phyloP scores from a whole-genome alignment of 2,797 vertebrate species.

The Clamator glandarius region DNA sequence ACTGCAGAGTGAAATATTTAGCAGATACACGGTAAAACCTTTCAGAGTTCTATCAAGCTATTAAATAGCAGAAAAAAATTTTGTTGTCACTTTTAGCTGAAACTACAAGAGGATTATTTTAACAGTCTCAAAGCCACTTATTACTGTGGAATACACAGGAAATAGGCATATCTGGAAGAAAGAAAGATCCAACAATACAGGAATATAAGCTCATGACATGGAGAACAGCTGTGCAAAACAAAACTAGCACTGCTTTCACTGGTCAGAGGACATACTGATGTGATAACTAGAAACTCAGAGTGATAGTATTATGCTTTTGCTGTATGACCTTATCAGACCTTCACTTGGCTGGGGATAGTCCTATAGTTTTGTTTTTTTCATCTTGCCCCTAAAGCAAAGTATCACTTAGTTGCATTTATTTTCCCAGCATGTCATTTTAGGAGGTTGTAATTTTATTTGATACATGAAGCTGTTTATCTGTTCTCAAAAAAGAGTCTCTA shows the following conservation, averaged over 20 bases:
- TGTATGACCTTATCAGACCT: conserved; percentile 51
- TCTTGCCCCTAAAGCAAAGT: conserved; percentile 37
- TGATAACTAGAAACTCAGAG: conserved; percentile 19
- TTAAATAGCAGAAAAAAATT: background rate
- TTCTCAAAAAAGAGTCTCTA: background rate
- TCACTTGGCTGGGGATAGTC: conserved; percentile 1
- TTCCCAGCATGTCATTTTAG: conserved; percentile 42
- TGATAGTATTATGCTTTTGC: conserved; percentile 38
- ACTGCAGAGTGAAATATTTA: background rate
- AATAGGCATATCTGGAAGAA: background rate
- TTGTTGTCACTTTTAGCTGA: background rate
- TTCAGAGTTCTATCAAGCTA: background rate
- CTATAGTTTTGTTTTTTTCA: conserved; percentile 29
- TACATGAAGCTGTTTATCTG: background rate
- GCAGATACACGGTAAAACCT: background rate
- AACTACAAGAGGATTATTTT: conserved; percentile 11
- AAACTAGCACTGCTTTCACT: conserved; percentile 38
- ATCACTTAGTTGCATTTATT: conserved; percentile 36
- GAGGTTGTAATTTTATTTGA: conserved; percentile 48
- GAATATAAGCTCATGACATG: conserved; percentile 13
- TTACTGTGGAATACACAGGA: background rate
- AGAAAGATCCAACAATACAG: background rate
- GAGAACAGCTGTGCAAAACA: conserved; percentile 34
- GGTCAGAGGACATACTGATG: conserved; percentile 41
- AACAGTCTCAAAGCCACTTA: conserved; percentile 22